A percentile compares a stretch with the other conserved stretches of the same genome.
phyloP scores from a whole-genome alignment of 2,888 invertebrate species.

The Achlya flavicornis region DNA sequence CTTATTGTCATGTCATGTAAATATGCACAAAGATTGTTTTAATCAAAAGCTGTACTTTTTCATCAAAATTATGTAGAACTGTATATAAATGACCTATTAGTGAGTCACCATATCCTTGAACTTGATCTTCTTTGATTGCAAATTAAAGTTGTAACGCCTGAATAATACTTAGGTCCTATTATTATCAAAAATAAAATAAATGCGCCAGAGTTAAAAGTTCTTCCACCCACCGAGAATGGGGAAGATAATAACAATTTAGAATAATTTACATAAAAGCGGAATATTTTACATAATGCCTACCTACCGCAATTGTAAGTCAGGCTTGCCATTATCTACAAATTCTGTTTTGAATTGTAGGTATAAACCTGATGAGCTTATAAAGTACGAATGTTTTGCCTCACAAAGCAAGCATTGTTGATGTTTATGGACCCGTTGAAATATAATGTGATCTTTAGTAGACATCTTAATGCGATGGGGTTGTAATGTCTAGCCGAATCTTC shows the following conservation, averaged over 20 bases:
- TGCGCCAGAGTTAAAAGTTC: background rate
- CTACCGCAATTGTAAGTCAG: conserved; percentile 10
- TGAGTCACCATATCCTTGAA: too few species aligned
- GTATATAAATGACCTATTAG: too few species aligned
- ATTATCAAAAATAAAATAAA: background rate
- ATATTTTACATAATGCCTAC: conserved; percentile 2
- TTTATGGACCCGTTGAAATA: conserved; percentile 11
- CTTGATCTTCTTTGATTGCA: too few species aligned
- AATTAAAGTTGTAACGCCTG: too few species aligned
- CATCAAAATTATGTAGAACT: too few species aligned
- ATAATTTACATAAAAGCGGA: conserved; percentile 11
- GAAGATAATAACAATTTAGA: background rate
- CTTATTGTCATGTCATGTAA: too few species aligned
- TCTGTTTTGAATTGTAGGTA: conserved; percentile 12
- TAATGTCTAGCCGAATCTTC: background rate
- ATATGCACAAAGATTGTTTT: too few species aligned
- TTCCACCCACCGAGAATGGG: background rate
- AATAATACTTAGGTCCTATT: background rate
- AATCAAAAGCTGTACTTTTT: too few species aligned
- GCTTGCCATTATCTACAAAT: conserved; percentile 12
- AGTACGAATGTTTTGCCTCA: conserved; percentile 3
- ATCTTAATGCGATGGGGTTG: background rate
- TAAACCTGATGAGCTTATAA: conserved; percentile 15
- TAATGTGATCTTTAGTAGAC: conserved; percentile 4
- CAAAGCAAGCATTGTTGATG: conserved; percentile 14